Conservation (phyloP, 2,888 invertebrate genomes). For the Rhopalosiphum nymphaeae region DNA sequence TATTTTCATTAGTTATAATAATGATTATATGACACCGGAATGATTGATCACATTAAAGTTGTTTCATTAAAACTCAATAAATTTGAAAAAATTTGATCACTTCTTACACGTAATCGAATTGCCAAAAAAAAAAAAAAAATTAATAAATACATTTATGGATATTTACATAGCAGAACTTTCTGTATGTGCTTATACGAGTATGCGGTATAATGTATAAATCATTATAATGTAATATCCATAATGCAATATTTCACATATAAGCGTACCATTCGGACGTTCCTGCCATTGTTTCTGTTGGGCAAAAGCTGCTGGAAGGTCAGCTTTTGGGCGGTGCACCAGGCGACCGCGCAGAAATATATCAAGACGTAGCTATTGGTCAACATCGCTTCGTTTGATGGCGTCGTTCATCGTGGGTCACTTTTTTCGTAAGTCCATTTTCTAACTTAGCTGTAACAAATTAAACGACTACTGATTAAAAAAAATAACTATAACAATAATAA, state of each 20-base stretch:
- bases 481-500: neutral
- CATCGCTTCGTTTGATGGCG: slow-evolving; percentile 38
- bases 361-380: slow-evolving; percentile 19
- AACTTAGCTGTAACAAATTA: slow-evolving; percentile 2
- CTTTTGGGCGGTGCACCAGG: slow-evolving; percentile 30
- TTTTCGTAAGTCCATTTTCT: slow-evolving; percentile 31
- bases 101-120: neutral
- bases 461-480: neutral
- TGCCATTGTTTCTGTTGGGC: slow-evolving; percentile 45
- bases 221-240: neutral
- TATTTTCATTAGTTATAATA: neutral
- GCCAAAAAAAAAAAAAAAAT: neutral
- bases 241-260: neutral
- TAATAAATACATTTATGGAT: neutral
- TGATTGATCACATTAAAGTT: neutral
- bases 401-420: slow-evolving; percentile 27
- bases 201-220: no score
- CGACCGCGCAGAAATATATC: slow-evolving; percentile 42
- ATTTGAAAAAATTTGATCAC: neutral
- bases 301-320: slow-evolving; percentile 43
- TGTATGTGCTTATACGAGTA: neutral
- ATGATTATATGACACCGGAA: neutral
- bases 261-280: slow-evolving; percentile 47
- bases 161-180: neutral
- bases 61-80: neutral